Evolutionary conservation across 1,140 invertebrate species (phyloP), one percentile per base, ranked within the genome.

Genomic region (Tribolium madens): DNA sequence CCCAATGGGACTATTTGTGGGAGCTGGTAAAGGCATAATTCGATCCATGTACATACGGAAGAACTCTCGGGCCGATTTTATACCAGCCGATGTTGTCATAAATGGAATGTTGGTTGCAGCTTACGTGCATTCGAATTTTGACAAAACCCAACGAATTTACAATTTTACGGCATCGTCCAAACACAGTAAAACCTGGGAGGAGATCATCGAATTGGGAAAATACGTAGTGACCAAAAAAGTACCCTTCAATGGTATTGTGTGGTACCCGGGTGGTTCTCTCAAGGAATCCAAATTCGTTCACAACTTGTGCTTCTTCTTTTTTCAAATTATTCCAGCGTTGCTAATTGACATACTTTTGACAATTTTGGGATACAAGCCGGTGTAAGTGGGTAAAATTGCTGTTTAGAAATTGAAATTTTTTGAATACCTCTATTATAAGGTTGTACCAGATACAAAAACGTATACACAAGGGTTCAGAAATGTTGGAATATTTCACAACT

Each of bases 261-360:
- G 94, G 94, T 96, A 96, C 86, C 95, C 95, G 0, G 93, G 93
- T 21, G 94, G 95, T 3, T 93, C 91, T 0, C 96, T 97, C 92
- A 96, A 96, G 82, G 92, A 91, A 76, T 93, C 90, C 21, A 89
- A 91, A 78, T 82, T 92, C 1, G 83, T 92, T 72, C 95, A 97
- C 83, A 91, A 92, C 75, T 90, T 97, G 18, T 94, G 92, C 81
- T 90, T 94, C 42, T 83, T 96, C 2, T 87, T 97, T 13, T 95
- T 96, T 84, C 96, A 97, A 83, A 92, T 92, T 87, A 87, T 97
- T 48, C 96, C 96, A 0, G 95, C 95, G 10, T 88, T 96, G 26
- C 85, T 96, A 72, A 88, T 96, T 48, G 96, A 97, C 81, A 86
- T 88, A 0, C 81, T 96, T 2, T 89, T 95, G 15, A 90, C 91